Evolutionary conservation across 2,797 vertebrate genomes (phyloP).

Genomic region (Stomatorhinus walkeri): DNA sequence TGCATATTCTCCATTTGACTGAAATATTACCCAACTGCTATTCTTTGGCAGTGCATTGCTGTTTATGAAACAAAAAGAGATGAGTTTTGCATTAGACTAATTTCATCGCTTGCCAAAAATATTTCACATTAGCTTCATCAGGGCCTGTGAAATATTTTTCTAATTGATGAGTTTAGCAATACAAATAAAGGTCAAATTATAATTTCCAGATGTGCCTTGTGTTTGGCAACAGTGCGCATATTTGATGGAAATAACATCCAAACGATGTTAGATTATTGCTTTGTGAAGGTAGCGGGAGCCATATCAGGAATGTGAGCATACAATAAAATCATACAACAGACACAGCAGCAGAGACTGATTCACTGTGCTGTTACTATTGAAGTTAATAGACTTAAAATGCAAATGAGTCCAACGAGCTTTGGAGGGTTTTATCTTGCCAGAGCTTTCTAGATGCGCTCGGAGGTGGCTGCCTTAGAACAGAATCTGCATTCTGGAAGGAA

Average conservation of each 20-base stretch:
- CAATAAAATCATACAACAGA: slow-evolving; percentile 9
- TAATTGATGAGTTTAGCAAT: slow-evolving; percentile 65
- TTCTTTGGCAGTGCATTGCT: slow-evolving; percentile 49
- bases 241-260: slow-evolving; percentile 49
- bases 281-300: neutral
- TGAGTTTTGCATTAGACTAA: slow-evolving; percentile 62
- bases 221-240: slow-evolving; percentile 39
- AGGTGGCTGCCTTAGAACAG: slow-evolving; percentile 50
- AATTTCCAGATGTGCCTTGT: slow-evolving; percentile 64
- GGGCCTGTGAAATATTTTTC: slow-evolving; percentile 65
- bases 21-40: slow-evolving; percentile 55
- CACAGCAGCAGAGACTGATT: neutral
- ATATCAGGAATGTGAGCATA: neutral
- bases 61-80: slow-evolving; percentile 59
- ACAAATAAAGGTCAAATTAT: slow-evolving; percentile 68
- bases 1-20: slow-evolving; percentile 51
- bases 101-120: slow-evolving; percentile 56
- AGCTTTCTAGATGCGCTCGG: slow-evolving; percentile 58
- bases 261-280: slow-evolving; percentile 29
- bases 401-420: slow-evolving; percentile 61
- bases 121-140: slow-evolving; percentile 63
- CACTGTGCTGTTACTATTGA: slow-evolving; percentile 27
- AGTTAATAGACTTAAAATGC: slow-evolving; percentile 60
- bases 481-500: slow-evolving; percentile 73
- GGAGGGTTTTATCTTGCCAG: slow-evolving; percentile 57